A percentile compares a stretch with the other conserved stretches of the same genome.
phyloP scores from a whole-genome alignment of 2,797 vertebrate genomes.

The Brachyalestes nurse region DNA sequence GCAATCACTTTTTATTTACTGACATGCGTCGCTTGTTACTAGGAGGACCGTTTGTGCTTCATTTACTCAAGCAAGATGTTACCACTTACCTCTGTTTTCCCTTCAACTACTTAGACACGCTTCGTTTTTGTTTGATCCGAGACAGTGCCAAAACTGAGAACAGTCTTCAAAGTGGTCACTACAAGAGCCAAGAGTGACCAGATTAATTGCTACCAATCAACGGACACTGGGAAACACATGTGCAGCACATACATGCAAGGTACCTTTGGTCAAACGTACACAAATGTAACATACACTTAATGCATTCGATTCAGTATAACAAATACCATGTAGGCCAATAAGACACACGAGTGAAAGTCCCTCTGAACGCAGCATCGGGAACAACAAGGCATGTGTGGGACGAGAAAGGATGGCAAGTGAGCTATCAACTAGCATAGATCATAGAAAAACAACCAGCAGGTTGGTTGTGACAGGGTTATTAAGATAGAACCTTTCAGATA shows the following conservation, averaged over 20 bases:
- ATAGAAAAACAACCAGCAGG: constrained; percentile 18
- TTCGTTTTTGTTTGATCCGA: constrained; percentile 29
- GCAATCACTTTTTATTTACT: constrained; percentile 56
- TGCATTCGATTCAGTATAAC: no score
- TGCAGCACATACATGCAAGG: background rate
- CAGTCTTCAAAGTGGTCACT: constrained; percentile 18
- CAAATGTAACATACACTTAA: no score
- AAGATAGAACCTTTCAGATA: constrained; percentile 38
- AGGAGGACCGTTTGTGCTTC: constrained; percentile 60
- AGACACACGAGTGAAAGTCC: no score
- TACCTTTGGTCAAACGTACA: no score
- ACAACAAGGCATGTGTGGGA: background rate
- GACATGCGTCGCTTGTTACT: constrained; percentile 62
- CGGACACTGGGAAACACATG: background rate
- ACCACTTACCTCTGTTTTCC: constrained; percentile 50
- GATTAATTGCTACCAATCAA: constrained; percentile 30
- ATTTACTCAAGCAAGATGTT: constrained; percentile 60
- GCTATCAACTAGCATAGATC: constrained; percentile 33
- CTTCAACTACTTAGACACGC: constrained; percentile 43
- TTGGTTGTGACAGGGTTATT: background rate
- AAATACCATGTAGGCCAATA: no score
- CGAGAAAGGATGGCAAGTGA: background rate
- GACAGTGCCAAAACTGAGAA: constrained; percentile 18
- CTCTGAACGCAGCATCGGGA: constrained; percentile 6
- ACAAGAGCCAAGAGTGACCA: constrained; percentile 19